These are phyloP conservation scores for Urocynchramus pylzowi DNA, from an alignment of 2,113 vertebrate genomes.

Conservation along the genomic window DNA sequence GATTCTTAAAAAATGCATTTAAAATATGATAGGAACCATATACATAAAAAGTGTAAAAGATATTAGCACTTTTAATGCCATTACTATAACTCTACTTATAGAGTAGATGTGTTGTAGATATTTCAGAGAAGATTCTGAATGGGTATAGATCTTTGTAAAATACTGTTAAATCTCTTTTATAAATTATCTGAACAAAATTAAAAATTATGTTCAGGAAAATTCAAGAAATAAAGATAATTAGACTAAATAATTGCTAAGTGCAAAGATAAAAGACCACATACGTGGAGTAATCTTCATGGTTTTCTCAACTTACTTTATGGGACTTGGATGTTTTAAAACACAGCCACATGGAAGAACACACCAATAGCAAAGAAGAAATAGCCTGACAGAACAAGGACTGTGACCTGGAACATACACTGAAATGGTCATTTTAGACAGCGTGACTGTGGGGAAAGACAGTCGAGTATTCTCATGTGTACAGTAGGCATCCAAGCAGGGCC, in stretches of 20 bases:
- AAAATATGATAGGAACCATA: background rate
- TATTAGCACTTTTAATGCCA: background rate
- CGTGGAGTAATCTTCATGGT: background rate
- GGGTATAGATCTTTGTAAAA: background rate
- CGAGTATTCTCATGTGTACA: fast-evolving
- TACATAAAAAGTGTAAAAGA: background rate
- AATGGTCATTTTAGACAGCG: background rate
- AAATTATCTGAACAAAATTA: background rate
- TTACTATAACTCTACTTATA: background rate
- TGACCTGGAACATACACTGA: background rate
- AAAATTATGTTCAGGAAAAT: background rate
- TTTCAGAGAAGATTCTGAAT: background rate
- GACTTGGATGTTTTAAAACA: background rate
- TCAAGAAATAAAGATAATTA: background rate
- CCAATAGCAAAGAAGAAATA: background rate
- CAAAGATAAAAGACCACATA: background rate
- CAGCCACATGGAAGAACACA: background rate
- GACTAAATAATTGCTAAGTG: background rate
- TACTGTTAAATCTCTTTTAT: background rate
- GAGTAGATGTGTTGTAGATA: too few species aligned
- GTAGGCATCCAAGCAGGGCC: background rate
- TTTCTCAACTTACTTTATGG: background rate
- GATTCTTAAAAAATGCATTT: background rate
- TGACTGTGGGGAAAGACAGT: background rate
- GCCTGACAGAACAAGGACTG: background rate